These are phyloP conservation scores for Pheucticus melanocephalus DNA, from an alignment of 2,113 vertebrate species.

Conservation along the genomic window DNA sequence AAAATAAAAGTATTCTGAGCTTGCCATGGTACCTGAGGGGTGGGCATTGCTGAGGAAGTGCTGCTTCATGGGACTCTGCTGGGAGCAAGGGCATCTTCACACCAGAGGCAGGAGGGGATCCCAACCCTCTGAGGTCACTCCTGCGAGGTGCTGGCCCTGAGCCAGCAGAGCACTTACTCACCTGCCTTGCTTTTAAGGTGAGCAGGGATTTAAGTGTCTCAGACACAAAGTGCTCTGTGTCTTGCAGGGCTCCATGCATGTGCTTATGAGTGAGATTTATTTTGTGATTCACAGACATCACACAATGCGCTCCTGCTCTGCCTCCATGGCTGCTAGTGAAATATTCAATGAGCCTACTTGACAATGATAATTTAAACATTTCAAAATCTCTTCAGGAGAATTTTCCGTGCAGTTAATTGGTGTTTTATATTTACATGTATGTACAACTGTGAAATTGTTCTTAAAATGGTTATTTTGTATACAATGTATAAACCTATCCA, in stretches of 20 bases:
- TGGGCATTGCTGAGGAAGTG: neutral
- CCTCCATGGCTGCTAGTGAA: neutral
- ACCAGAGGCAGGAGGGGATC: neutral
- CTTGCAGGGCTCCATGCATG: neutral
- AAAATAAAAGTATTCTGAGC: neutral
- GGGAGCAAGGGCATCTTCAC: neutral
- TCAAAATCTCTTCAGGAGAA: neutral
- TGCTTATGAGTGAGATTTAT: neutral
- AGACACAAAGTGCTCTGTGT: neutral
- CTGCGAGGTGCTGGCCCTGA: neutral
- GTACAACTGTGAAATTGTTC: neutral
- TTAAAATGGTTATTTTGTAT: neutral
- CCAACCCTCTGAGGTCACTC: neutral
- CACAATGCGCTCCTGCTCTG: neutral
- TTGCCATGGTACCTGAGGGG: neutral
- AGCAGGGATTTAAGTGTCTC: neutral
- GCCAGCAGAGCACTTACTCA: slow-evolving; percentile 39
- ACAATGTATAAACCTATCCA: neutral
- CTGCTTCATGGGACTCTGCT: neutral
- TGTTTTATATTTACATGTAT: neutral
- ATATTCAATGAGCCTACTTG: neutral
- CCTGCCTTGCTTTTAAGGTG: slow-evolving; percentile 11
- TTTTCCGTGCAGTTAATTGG: neutral
- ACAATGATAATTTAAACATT: neutral
- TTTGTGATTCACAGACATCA: neutral